Evolutionary conservation across 2,888 invertebrate genomes (phyloP).

Genomic region (Balanococcus diminutus): DNA sequence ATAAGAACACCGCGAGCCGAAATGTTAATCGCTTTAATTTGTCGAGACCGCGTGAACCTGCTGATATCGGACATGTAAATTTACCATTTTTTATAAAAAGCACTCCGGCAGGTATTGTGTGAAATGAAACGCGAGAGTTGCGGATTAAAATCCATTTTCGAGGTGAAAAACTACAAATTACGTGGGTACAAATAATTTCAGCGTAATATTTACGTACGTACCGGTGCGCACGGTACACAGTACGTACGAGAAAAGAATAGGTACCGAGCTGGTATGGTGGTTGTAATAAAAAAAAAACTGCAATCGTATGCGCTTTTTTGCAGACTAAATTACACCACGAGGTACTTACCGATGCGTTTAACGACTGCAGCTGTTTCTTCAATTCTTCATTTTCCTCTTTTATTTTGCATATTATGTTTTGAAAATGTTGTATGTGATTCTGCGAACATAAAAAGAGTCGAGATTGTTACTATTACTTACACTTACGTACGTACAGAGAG

Average conservation of each 20-base stretch:
- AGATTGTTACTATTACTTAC: not conserved
- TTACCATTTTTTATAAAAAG: not conserved
- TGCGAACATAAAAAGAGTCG: conserved; percentile 60
- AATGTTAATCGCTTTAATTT: not conserved
- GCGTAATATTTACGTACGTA: not conserved
- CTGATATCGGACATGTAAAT: not conserved
- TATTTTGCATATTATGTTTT: conserved; percentile 70
- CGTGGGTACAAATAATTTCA: not conserved
- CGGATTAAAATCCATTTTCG: conserved; percentile 21
- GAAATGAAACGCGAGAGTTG: not conserved
- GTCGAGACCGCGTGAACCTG: not conserved
- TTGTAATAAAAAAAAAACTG: not conserved
- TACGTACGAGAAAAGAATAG: not conserved
- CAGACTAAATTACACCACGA: conserved; percentile 17
- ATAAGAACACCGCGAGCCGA: not conserved
- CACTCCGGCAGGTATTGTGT: too few relatives aligned
- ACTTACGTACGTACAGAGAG: not conserved
- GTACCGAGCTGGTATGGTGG: too few relatives aligned
- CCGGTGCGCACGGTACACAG: too few relatives aligned
- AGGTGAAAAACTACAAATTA: not conserved
- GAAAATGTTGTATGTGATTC: conserved; percentile 76
- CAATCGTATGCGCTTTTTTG: not conserved
- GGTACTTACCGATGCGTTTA: conserved; percentile 59
- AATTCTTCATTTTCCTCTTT: conserved; percentile 74
- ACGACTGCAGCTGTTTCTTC: conserved; percentile 66